A percentile compares a stretch with the other conserved stretches of the same genome.
These are phyloP conservation scores for Thyatira batis DNA, from an alignment of 2,888 invertebrate species.

Conservation along the genomic window DNA sequence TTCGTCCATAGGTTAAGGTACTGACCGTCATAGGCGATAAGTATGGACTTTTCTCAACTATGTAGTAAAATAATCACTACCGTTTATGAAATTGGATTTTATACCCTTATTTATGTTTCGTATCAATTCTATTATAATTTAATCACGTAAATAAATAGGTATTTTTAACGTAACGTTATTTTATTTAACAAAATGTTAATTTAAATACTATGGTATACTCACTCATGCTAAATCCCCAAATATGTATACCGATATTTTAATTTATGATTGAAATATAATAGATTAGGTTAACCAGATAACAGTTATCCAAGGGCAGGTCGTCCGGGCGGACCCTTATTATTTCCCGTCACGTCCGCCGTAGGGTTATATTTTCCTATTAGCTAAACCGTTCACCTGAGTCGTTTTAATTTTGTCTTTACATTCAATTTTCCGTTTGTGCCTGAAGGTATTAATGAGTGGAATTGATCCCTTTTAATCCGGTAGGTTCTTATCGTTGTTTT, in stretches of 20 bases:
- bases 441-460: neutral
- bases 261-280: neutral
- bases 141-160: no score
- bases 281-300: neutral
- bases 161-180: no score
- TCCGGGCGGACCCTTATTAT: conserved; percentile 31
- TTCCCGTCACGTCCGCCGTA: conserved; percentile 37
- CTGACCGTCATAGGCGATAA: no score
- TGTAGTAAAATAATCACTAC: no score
- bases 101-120: no score
- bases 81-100: no score
- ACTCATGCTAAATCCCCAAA: conserved; percentile 8
- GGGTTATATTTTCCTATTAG: conserved; percentile 50
- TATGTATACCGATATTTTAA: conserved; percentile 5
- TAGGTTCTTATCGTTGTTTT: no score
- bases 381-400: conserved; percentile 44
- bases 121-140: no score
- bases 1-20: no score
- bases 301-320: neutral
- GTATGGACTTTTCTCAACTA: no score
- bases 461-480: no score
- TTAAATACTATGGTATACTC: conserved; percentile 26
- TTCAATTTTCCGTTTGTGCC: conserved; percentile 14
- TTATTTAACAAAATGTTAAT: no score
- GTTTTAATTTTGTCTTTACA: conserved; percentile 49